Evolutionary conservation across 2,797 vertebrate species (phyloP).

Genomic region (Hydrolagus colliei): DNA sequence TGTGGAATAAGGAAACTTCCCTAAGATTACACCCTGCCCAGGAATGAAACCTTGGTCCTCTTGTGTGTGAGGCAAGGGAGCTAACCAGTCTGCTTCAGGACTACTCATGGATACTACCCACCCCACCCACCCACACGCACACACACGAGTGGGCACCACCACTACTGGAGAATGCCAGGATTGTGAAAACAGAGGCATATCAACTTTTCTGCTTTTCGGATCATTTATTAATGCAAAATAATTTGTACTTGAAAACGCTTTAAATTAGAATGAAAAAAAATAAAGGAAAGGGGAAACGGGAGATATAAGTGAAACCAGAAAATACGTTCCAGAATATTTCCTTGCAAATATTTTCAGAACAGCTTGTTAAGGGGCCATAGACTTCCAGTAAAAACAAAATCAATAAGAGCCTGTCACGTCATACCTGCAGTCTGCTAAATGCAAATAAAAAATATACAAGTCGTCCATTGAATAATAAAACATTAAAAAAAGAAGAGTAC

Average conservation of each 20-base stretch:
- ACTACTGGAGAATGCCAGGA: background rate
- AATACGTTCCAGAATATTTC: background rate
- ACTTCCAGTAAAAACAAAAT: conserved; percentile 27
- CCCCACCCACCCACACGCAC: too few relatives aligned
- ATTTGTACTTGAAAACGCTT: conserved; percentile 46
- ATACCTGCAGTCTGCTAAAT: conserved; percentile 26
- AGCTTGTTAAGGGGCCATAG: conserved; percentile 22
- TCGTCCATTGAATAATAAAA: conserved; percentile 31
- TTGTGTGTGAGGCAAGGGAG: too few relatives aligned
- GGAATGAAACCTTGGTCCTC: too few relatives aligned
- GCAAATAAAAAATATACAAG: conserved; percentile 30
- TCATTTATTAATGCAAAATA: conserved; percentile 51
- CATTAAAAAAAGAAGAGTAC: conserved; percentile 25
- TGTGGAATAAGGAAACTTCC: too few relatives aligned
- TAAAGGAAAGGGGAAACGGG: conserved; percentile 35
- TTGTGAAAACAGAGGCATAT: conserved; percentile 7
- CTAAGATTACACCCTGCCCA: too few relatives aligned
- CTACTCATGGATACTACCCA: too few relatives aligned
- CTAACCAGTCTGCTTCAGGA: too few relatives aligned
- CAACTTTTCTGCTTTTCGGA: conserved; percentile 31
- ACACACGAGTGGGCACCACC: too few relatives aligned
- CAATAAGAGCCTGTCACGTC: conserved; percentile 5
- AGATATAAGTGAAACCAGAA: conserved; percentile 8
- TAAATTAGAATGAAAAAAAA: conserved; percentile 49
- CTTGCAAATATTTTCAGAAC: conserved; percentile 8